Evolutionary conservation across 2,888 invertebrate species (phyloP), one percentile per base, ranked within the genome.

Genomic region (Troides oblongomaculatus): DNA sequence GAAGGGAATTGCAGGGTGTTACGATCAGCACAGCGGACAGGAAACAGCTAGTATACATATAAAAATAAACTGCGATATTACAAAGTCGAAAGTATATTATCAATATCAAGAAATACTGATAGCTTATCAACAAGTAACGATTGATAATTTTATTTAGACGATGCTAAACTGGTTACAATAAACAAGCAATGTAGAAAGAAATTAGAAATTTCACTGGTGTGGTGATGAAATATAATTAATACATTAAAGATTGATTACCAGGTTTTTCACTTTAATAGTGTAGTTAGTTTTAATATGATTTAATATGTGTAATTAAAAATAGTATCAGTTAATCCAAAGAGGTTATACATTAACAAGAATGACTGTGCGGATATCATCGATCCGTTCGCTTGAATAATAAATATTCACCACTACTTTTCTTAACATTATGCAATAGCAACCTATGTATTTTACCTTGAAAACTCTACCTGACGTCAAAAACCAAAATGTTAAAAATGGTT

Each of bases 371-470:
- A 50, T 14, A 18, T 18, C 18, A 57, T 57, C 57, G 73, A 74
- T 71, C 71, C 70, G 63, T 67, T 70, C 72, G 70, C 74, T 83
- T 83, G 83, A 77, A 81, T 84, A 83, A 84, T 82, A 80, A 78
- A 77, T 76, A 80, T 77, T 78, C 76, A 79, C 78, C 77, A 79
- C 82, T 74, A 77, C 75, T 74, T 76, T 71, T 74, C 75, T 68
- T 66, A 59, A 69, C 73, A 72, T 81, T 79, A 76, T 69, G 78
- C 77, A 80, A 80, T 75, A 77, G 71, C 74, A 73, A 75, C 71
- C 83, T 83, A 75, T 72, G 78, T 81, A 84, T 85, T 73, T 76
- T 82, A 74, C 84, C 84, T 85, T 81, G 83, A 74, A 66, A 71
- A 75, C 14, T 39, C 58, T 75, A 76, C 7, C 64, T 53, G 43